These are phyloP conservation scores for Augiades crinisus DNA, from an alignment of 2,888 invertebrate species.

Conservation along the genomic window DNA sequence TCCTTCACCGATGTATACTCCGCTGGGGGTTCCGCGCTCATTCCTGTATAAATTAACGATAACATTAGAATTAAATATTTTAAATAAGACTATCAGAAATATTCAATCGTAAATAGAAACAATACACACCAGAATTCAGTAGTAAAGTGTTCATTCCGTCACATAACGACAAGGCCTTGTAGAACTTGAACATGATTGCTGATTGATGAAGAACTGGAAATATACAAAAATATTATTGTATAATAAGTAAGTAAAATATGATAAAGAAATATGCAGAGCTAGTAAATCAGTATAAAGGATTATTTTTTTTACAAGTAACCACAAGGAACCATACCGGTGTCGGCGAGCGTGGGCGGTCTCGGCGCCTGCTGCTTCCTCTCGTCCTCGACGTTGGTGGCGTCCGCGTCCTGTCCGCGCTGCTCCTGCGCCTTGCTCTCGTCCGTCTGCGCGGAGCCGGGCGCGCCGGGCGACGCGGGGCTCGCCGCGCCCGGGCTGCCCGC, in stretches of 20 bases:
- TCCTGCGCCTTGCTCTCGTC: conserved; percentile 90
- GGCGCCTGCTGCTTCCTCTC: conserved; percentile 71
- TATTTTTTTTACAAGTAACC: background rate
- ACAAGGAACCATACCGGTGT: conserved; percentile 85
- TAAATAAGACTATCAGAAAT: no score
- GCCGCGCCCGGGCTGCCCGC: conserved; percentile 39
- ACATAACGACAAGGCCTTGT: conserved; percentile 90
- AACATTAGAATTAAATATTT: no score
- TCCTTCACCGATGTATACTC: conserved; percentile 91
- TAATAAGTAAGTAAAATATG: no score
- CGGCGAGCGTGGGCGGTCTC: conserved; percentile 86
- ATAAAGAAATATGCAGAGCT: no score
- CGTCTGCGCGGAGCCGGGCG: conserved; percentile 81
- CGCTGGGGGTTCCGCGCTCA: conserved; percentile 50
- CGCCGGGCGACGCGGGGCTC: conserved; percentile 39
- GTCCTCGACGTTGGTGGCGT: conserved; percentile 66
- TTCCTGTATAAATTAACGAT: conserved; percentile 31
- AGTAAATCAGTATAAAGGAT: no score
- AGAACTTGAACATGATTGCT: conserved; percentile 90
- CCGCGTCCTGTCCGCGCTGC: conserved; percentile 34
- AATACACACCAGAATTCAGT: conserved; percentile 49
- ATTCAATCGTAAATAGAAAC: background rate
- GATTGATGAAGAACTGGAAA: conserved; percentile 86
- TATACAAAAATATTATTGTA: no score
- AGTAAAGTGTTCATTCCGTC: conserved; percentile 56